Evolutionary conservation across 2,888 invertebrate genomes (phyloP).

Genomic region (Polydesmus complanatus): DNA sequence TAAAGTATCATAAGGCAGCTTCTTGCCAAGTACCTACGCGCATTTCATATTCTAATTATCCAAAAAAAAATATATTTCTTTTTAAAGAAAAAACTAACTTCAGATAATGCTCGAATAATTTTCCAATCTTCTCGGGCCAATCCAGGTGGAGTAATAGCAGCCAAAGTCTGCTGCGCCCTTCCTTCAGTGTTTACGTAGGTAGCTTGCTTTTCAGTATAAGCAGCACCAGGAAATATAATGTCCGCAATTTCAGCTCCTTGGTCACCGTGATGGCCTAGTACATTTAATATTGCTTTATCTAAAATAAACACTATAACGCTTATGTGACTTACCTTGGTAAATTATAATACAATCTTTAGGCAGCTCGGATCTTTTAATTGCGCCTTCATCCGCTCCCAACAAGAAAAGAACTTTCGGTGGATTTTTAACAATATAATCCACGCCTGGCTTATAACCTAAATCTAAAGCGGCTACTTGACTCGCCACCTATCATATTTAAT

Average conservation of each 20-base stretch:
- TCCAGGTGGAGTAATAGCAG: slow-evolving; percentile 81
- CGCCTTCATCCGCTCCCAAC: slow-evolving; percentile 83
- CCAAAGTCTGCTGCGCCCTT: slow-evolving; percentile 74
- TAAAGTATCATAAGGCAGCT: slow-evolving; percentile 74
- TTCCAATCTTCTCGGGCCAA: slow-evolving; percentile 96
- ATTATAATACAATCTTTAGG: slow-evolving; percentile 71
- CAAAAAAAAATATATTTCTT: neutral
- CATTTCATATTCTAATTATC: slow-evolving; percentile 10
- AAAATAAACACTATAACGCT: neutral
- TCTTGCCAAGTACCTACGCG: slow-evolving; percentile 43
- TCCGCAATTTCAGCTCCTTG: slow-evolving; percentile 83
- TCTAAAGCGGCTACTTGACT: slow-evolving; percentile 78
- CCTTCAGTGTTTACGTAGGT: slow-evolving; percentile 98
- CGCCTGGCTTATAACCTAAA: slow-evolving; percentile 74
- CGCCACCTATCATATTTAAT: slow-evolving; percentile 28
- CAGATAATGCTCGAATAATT: slow-evolving; percentile 88
- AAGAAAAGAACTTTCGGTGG: slow-evolving; percentile 68
- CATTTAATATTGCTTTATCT: neutral
- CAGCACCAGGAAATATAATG: slow-evolving; percentile 83
- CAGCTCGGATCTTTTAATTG: slow-evolving; percentile 59
- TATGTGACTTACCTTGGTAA: slow-evolving; percentile 43
- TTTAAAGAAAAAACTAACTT: slow-evolving; percentile 42
- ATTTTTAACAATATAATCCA: slow-evolving; percentile 43
- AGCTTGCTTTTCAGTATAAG: slow-evolving; percentile 97
- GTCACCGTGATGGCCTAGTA: slow-evolving; percentile 87